Conservation (phyloP, 2,113 vertebrate genomes). For the Peromyscus polionotus region DNA sequence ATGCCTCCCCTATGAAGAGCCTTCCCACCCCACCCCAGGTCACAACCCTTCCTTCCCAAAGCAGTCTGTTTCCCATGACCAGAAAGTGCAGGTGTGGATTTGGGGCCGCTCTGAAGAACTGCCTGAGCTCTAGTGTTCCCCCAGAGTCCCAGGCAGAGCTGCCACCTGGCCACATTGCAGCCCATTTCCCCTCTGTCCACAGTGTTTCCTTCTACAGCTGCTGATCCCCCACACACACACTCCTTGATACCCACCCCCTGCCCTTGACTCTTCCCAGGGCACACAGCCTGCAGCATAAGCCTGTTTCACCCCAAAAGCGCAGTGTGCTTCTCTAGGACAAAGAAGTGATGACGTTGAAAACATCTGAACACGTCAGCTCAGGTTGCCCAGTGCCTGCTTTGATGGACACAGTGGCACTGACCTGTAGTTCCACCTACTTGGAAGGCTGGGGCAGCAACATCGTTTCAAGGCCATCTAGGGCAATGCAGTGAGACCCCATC, state of each 20-base stretch:
- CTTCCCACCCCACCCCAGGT: neutral
- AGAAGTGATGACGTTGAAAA: neutral
- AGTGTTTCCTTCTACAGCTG: neutral
- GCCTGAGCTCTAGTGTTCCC: neutral
- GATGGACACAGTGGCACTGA: neutral
- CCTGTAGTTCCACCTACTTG: neutral
- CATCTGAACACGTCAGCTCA: neutral
- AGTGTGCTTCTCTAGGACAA: neutral
- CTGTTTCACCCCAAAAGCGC: neutral
- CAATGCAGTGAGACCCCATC: neutral
- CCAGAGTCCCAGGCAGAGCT: accelerated
- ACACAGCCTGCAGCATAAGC: neutral
- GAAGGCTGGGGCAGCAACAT: neutral
- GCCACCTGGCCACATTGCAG: neutral
- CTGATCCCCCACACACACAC: neutral
- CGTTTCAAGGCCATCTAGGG: neutral
- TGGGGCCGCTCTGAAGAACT: neutral
- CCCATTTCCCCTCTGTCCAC: neutral
- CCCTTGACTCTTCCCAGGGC: neutral
- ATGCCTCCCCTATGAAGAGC: neutral
- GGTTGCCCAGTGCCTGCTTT: neutral
- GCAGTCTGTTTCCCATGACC: neutral
- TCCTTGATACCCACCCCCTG: neutral
- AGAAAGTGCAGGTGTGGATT: too few species aligned
- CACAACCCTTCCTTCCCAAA: neutral